A percentile compares a stretch with the other conserved stretches of the same genome.
Conservation (phyloP, 30 jellyfish, hydroid and myxozoan genomes). For the Hydractinia symbiolongicarpus region DNA sequence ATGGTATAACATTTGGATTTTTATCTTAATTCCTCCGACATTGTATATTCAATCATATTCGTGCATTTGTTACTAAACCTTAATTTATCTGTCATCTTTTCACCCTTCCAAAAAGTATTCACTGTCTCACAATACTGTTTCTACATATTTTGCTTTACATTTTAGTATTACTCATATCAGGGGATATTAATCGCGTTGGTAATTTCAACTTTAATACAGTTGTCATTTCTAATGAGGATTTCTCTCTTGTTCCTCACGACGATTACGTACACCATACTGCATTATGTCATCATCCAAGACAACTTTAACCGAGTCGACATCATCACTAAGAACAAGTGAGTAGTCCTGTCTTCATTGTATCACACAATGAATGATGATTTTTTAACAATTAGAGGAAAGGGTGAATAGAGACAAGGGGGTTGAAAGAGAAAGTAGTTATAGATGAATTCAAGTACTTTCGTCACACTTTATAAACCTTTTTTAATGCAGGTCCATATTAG, state of each 20-base stretch:
- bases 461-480: not conserved
- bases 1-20: too few species aligned
- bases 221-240: slow-evolving; percentile 43
- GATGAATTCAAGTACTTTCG: too few species aligned
- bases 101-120: too few species aligned
- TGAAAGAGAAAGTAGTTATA: too few species aligned
- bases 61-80: too few species aligned
- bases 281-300: slow-evolving; percentile 8
- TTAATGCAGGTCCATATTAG: slow-evolving; percentile 1
- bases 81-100: too few species aligned
- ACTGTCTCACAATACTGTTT: too few species aligned
- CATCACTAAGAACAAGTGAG: not conserved
- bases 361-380: too few species aligned
- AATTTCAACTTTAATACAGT: slow-evolving; percentile 69
- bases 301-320: not conserved
- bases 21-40: too few species aligned
- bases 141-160: not conserved
- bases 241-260: slow-evolving; percentile 38
- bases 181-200: slow-evolving; percentile 61
- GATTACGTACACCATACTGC: slow-evolving; percentile 15
- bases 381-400: too few species aligned
- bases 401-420: too few species aligned
- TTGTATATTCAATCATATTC: too few species aligned
- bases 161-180: slow-evolving; percentile 62
- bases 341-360: not conserved